These are phyloP conservation scores for Pungitius pungitius DNA, from an alignment of 2,113 vertebrate genomes.

Conservation along the genomic window DNA sequence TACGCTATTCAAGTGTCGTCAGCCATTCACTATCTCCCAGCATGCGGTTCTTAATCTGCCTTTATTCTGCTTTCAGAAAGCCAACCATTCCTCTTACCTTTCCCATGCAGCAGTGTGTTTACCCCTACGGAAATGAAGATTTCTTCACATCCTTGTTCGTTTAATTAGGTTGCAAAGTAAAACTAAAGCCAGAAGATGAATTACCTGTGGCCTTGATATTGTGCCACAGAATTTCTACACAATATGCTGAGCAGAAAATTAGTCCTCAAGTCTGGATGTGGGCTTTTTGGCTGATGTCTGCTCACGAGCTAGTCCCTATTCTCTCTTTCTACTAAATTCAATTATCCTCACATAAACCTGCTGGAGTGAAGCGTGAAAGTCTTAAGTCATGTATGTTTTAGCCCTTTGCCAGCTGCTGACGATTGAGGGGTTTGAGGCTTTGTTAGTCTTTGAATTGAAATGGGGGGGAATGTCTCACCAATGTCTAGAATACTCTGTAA, in stretches of 20 bases:
- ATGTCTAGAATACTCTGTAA: not conserved
- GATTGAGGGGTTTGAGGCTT: slow-evolving; percentile 18
- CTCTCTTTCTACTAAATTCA: slow-evolving; percentile 62
- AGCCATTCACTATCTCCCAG: slow-evolving; percentile 54
- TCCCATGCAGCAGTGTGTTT: slow-evolving; percentile 63
- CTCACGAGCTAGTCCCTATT: slow-evolving; percentile 44
- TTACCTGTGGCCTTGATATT: slow-evolving; percentile 73
- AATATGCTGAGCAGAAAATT: slow-evolving; percentile 63
- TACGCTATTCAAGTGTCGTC: slow-evolving; percentile 58
- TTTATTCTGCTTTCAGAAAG: slow-evolving; percentile 60
- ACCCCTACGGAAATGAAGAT: slow-evolving; percentile 70
- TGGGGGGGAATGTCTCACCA: slow-evolving; percentile 2
- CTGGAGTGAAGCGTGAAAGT: slow-evolving; percentile 47
- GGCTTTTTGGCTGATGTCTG: slow-evolving; percentile 55
- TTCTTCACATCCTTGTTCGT: slow-evolving; percentile 73
- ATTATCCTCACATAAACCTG: slow-evolving; percentile 59
- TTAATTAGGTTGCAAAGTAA: slow-evolving; percentile 74
- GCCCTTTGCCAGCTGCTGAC: slow-evolving; percentile 28
- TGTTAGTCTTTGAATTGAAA: slow-evolving; percentile 20
- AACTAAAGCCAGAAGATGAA: slow-evolving; percentile 69
- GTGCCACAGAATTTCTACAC: slow-evolving; percentile 57
- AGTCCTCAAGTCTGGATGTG: slow-evolving; percentile 61
- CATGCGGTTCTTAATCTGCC: slow-evolving; percentile 50
- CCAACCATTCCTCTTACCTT: slow-evolving; percentile 56
- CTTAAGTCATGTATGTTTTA: slow-evolving; percentile 45